Evolutionary conservation across 2,888 invertebrate species (phyloP).

Genomic region (Petrolisthes cinctipes): DNA sequence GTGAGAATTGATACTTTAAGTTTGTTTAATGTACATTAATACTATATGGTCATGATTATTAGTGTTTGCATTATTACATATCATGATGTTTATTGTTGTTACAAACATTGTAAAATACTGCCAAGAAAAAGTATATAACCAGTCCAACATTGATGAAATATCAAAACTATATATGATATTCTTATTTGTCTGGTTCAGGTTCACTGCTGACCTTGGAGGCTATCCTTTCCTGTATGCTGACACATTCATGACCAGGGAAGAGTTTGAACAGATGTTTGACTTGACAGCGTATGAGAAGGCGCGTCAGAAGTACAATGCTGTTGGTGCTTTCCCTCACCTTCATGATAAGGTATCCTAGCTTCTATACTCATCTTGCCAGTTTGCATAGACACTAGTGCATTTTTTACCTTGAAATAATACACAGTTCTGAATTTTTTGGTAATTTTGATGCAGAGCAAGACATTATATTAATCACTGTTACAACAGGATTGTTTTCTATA

Average conservation of each 20-base stretch:
- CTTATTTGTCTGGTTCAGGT: conserved; percentile 68
- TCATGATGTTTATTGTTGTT: not conserved
- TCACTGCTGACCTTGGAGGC: conserved; percentile 78
- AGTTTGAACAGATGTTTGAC: conserved; percentile 80
- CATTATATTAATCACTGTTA: not conserved
- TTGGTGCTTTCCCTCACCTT: conserved; percentile 77
- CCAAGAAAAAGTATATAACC: too few relatives aligned
- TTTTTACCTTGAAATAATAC: not conserved
- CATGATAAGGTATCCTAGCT: conserved; percentile 75
- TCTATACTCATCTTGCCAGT: not conserved
- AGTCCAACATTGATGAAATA: too few relatives aligned
- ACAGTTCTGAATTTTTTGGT: conserved; percentile 15
- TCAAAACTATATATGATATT: not conserved
- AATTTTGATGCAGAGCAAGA: not conserved
- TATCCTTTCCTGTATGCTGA: conserved; percentile 80
- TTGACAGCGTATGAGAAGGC: conserved; percentile 76
- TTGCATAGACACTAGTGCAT: not conserved
- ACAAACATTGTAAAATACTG: not conserved
- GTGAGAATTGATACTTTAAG: too few relatives aligned
- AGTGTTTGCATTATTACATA: not conserved
- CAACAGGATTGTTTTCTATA: too few relatives aligned
- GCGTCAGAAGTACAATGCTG: conserved; percentile 75
- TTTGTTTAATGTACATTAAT: not conserved
- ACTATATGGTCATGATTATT: not conserved
- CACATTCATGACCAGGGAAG: conserved; percentile 77